Conservation (phyloP, 2,113 vertebrate genomes). For the Megaceryle maxima region DNA sequence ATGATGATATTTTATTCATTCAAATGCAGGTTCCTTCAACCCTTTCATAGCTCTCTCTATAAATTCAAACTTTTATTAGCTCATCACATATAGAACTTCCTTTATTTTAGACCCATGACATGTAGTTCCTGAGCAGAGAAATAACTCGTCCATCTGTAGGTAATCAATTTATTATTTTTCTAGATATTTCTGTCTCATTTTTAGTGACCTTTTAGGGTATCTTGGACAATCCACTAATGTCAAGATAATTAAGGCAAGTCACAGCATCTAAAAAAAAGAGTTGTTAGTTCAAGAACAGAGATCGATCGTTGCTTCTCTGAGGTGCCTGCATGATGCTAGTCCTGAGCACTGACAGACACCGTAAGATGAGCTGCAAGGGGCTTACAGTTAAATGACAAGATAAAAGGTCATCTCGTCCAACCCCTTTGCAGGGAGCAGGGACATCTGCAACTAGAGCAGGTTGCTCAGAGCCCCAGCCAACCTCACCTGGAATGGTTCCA, state of each 20-base stretch:
- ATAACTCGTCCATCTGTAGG: not conserved
- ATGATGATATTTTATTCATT: no score
- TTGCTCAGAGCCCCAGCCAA: no score
- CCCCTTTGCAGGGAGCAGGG: no score
- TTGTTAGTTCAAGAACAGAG: not conserved
- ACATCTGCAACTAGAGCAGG: no score
- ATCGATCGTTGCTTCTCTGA: rapidly evolving
- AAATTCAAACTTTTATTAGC: no score
- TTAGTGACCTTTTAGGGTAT: not conserved
- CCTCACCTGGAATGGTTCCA: no score
- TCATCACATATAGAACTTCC: no score
- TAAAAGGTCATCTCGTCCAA: not conserved
- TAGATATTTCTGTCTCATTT: not conserved
- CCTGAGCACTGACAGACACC: not conserved
- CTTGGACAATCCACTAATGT: not conserved
- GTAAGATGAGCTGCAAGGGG: not conserved
- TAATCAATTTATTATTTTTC: no score
- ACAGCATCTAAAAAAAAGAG: not conserved
- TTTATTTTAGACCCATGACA: no score
- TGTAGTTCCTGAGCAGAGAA: not conserved
- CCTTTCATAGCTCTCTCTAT: no score
- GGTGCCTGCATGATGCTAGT: not conserved
- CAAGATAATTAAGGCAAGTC: not conserved
- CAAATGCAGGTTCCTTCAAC: no score
- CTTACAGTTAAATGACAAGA: not conserved